Conservation (phyloP, 2,888 invertebrate species). For the Calephelis perditalis region DNA sequence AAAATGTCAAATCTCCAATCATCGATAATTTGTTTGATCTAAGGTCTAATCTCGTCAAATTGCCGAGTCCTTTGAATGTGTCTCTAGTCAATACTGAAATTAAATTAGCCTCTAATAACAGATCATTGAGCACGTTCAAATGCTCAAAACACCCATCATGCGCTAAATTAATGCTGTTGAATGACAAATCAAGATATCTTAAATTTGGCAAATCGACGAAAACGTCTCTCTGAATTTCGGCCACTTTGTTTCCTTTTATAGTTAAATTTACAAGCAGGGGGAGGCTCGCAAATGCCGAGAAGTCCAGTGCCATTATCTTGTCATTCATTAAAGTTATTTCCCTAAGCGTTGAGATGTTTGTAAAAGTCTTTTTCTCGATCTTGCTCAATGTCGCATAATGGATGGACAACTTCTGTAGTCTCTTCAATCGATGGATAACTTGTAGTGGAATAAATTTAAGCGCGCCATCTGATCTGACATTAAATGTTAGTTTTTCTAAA, state of each 20-base stretch:
- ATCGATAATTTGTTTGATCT: conserved; percentile 86
- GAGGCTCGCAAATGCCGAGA: conserved; percentile 85
- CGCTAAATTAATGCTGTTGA: conserved; percentile 89
- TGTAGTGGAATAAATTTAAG: conserved; percentile 84
- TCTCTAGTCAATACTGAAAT: conserved; percentile 86
- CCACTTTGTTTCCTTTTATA: conserved; percentile 87
- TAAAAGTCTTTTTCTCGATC: conserved; percentile 85
- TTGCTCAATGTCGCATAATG: conserved; percentile 85
- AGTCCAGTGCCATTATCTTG: conserved; percentile 83
- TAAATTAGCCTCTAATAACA: conserved; percentile 88
- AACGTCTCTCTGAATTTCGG: conserved; percentile 85
- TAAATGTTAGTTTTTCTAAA: conserved; percentile 82
- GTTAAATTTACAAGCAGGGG: conserved; percentile 83
- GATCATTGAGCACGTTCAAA: conserved; percentile 83
- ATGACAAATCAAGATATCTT: conserved; percentile 87
- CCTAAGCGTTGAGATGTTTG: conserved; percentile 83
- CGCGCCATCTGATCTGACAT: conserved; percentile 82
- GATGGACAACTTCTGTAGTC: conserved; percentile 82
- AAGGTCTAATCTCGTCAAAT: conserved; percentile 85
- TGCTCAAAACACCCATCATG: conserved; percentile 92
- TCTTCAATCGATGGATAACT: conserved; percentile 81
- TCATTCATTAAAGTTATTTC: conserved; percentile 85
- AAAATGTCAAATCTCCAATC: conserved; percentile 88
- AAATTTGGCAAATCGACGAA: conserved; percentile 86
- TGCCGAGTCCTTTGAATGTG: conserved; percentile 86